Evolutionary conservation across 2,113 vertebrate species (phyloP).

Genomic region (Pantherophis guttatus): DNA sequence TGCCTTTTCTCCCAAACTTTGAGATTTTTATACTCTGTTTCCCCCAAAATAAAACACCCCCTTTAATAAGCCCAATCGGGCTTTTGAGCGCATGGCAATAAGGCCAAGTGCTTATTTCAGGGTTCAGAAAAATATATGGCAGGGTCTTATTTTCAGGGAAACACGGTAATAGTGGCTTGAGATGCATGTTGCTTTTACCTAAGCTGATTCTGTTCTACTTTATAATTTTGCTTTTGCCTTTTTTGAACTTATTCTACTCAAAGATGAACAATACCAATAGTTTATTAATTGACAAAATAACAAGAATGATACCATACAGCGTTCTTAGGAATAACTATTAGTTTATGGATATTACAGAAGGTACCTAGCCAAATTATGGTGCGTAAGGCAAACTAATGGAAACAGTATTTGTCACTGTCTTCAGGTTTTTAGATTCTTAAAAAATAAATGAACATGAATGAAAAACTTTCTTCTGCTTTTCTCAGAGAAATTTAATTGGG

Average conservation of each 20-base stretch:
- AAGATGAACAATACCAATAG: not conserved
- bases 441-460: not conserved
- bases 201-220: not conserved
- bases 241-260: not conserved
- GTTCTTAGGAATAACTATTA: not conserved
- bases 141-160: no score
- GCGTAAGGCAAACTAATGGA: not conserved
- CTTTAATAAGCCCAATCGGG: no score
- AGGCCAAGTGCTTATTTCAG: no score
- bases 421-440: not conserved
- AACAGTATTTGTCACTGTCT: not conserved
- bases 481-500: not conserved
- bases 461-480: not conserved
- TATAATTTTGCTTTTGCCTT: not conserved
- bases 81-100: no score
- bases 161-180: not conserved
- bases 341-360: not conserved
- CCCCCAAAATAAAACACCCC: no score
- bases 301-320: not conserved
- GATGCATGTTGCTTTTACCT: not conserved
- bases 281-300: not conserved
- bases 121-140: no score
- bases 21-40: not conserved
- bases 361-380: not conserved
- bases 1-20: not conserved